Base-by-base conservation (phyloP, 2,888 invertebrate species). In the Lucinisca nassula region DNA sequence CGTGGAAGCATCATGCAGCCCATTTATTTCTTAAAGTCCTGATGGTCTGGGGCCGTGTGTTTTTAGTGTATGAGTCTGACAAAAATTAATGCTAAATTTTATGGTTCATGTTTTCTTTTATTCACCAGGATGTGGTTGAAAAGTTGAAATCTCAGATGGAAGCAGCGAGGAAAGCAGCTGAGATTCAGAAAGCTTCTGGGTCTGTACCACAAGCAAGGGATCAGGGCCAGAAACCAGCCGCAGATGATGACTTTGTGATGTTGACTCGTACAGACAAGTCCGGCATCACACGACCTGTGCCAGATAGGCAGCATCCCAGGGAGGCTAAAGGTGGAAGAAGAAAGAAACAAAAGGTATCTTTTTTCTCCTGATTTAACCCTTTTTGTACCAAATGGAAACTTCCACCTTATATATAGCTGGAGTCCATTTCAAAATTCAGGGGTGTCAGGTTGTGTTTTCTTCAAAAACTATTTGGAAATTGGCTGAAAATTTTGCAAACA, bases 61-160 rank as follows among this genome's bases (percentile, higher is more conserved):
- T n/a, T n/a, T n/a, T n/a, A n/a, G n/a, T n/a, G n/a, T n/a, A n/a
- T n/a, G n/a, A n/a, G n/a, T n/a, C n/a, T n/a, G n/a, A n/a, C n/a
- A n/a, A n/a, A n/a, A n/a, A n/a, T n/a, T n/a, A n/a, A n/a, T n/a
- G n/a, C n/a, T n/a, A n/a, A n/a, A n/a, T n/a, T n/a, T n/a, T n/a
- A n/a, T n/a, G n/a, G n/a, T n/a, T n/a, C n/a, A n/a, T n/a, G n/a
- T n/a, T n/a, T n/a, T n/a, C n/a, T n/a, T n/a, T n/a, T n/a, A n/a
- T n/a, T n/a, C 8, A 45, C 10, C 67, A 97, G 95, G 97, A 97
- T 88, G 95, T 98, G 79, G 98, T 98, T 0, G 95, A 96, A 51
- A 97, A 98, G 95, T 96, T 99, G 72, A 98, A 98, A 96, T 95
- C 96, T 2, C 98, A 98, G 95, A 96, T 99, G 67, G 98, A 98